Conservation (phyloP, 2,888 invertebrate species). For the Pilophorus perplexus region DNA sequence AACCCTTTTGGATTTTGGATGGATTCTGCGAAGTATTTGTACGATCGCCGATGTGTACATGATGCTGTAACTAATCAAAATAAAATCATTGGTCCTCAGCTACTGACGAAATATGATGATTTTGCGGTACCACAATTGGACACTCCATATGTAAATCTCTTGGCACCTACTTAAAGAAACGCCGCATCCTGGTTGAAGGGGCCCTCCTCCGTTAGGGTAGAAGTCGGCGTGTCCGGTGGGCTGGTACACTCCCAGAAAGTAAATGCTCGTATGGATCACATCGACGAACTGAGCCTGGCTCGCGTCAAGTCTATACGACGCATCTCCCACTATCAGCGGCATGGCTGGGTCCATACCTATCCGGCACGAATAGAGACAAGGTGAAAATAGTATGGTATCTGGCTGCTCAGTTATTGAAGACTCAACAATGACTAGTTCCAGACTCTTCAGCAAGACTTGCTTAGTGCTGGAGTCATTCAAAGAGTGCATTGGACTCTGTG, state of each 20-base stretch:
- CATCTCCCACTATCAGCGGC: conserved; percentile 68
- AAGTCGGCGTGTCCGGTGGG: conserved; percentile 58
- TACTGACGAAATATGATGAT: not conserved
- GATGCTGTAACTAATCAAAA: no score
- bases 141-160: not conserved
- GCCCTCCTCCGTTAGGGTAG: conserved; percentile 57
- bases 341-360: conserved; percentile 76
- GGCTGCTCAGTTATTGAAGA: no score
- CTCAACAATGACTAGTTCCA: no score
- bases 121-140: not conserved
- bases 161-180: conserved; percentile 51
- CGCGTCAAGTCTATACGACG: conserved; percentile 62
- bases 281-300: conserved; percentile 71
- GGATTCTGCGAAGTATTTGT: conserved; percentile 74
- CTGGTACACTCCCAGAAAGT: conserved; percentile 55
- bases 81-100: no score
- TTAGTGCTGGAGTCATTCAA: no score
- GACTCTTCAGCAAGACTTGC: no score
- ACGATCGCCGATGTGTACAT: conserved; percentile 76
- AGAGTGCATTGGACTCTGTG: no score
- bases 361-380: not conserved
- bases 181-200: conserved; percentile 56
- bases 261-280: conserved; percentile 58
- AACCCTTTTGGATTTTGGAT: conserved; percentile 65
- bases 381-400: no score